phyloP scores from a whole-genome alignment of 1,140 invertebrate species.

The Nixonia krombeini region DNA sequence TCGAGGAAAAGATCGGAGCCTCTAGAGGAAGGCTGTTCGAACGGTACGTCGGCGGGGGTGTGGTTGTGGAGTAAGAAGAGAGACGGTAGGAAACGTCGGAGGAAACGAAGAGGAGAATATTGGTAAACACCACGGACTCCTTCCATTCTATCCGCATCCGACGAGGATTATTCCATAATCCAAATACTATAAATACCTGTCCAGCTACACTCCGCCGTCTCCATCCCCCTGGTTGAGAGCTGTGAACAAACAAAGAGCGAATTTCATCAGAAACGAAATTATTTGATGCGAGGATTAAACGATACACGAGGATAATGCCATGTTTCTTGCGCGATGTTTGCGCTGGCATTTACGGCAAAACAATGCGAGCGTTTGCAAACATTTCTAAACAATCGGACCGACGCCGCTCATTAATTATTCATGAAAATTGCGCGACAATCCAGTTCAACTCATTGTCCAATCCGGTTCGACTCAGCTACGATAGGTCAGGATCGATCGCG shows the following conservation, averaged over 20 bases:
- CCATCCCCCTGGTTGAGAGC: conserved; percentile 47
- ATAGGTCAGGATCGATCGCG: not conserved
- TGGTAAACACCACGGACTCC: conserved; percentile 60
- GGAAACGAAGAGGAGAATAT: conserved; percentile 53
- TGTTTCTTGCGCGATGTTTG: conserved; percentile 19
- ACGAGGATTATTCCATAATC: conserved; percentile 65
- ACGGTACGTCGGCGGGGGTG: no score
- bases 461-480: conserved; percentile 4
- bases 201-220: conserved; percentile 33
- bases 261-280: conserved; percentile 44
- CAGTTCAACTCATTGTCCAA: no score
- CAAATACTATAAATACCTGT: conserved; percentile 68
- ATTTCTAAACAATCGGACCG: no score
- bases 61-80: conserved; percentile 21
- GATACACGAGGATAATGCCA: not conserved
- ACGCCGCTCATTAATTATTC: no score
- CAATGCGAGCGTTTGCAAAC: no score
- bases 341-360: not conserved
- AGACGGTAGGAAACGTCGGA: conserved; percentile 28
- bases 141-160: conserved; percentile 43
- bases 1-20: conserved; percentile 55
- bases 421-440: no score
- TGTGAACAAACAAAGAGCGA: conserved; percentile 59
- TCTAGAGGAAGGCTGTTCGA: conserved; percentile 28
- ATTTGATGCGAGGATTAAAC: conserved; percentile 33